Conservation (phyloP, 2,797 vertebrate species). For the Poecilia picta region DNA sequence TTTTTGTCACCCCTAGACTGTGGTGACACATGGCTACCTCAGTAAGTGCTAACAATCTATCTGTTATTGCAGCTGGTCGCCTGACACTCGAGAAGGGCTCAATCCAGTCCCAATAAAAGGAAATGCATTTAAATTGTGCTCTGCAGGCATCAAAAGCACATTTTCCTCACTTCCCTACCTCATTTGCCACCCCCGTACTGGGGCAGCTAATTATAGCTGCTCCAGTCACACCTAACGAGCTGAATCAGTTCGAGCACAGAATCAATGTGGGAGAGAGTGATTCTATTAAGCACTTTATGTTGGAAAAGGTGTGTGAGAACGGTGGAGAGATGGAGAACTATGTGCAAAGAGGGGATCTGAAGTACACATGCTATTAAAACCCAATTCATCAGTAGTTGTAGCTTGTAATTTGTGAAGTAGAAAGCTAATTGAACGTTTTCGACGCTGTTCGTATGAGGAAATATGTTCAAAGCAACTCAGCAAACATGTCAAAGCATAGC, state of each 20-base stretch:
- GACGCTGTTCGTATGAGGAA: neutral
- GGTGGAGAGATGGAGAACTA: neutral
- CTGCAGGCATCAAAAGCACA: constrained; percentile 56
- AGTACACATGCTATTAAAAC: neutral
- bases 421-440: neutral
- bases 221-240: constrained; percentile 73
- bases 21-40: constrained; percentile 9
- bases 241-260: constrained; percentile 60
- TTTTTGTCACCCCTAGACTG: neutral
- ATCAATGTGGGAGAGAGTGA: constrained; percentile 19
- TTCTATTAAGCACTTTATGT: constrained; percentile 18
- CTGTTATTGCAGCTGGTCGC: constrained; percentile 16
- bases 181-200: constrained; percentile 67
- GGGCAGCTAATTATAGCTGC: constrained; percentile 76
- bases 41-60: constrained; percentile 8
- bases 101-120: constrained; percentile 26
- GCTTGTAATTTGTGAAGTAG: neutral
- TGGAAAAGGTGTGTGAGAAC: constrained; percentile 13
- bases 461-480: neutral
- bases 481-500: neutral
- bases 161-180: constrained; percentile 62
- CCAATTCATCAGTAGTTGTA: neutral
- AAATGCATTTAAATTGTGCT: constrained; percentile 44
- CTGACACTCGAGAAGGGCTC: constrained; percentile 24
- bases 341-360: neutral